Evolutionary conservation across 2,113 vertebrate genomes (phyloP).

Genomic region (Xenus cinereus): DNA sequence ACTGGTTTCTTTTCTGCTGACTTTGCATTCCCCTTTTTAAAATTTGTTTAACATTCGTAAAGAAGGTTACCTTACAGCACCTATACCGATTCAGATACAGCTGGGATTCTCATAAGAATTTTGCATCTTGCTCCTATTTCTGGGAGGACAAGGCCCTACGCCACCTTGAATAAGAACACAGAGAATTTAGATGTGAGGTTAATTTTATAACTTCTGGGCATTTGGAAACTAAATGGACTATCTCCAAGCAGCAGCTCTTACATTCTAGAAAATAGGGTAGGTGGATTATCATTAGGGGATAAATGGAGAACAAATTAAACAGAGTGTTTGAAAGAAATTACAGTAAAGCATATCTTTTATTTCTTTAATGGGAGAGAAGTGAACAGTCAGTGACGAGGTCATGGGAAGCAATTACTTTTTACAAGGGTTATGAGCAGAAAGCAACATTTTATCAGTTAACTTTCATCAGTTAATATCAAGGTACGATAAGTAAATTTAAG

Average conservation of each 20-base stretch:
- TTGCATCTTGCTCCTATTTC: background rate
- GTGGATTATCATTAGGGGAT: background rate
- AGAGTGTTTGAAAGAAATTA: background rate
- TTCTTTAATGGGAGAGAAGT: background rate
- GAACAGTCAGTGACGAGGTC: background rate
- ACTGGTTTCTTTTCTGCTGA: background rate
- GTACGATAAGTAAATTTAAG: background rate
- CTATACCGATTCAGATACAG: background rate
- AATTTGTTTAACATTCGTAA: background rate
- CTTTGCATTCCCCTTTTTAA: background rate
- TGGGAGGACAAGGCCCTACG: background rate
- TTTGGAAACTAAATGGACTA: background rate
- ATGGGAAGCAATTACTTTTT: conserved; percentile 4
- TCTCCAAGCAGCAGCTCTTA: background rate
- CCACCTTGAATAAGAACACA: background rate
- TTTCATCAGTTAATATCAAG: background rate
- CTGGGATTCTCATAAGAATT: background rate
- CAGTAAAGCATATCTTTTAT: background rate
- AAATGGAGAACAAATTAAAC: conserved; percentile 18
- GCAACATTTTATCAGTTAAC: background rate
- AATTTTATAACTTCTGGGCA: background rate
- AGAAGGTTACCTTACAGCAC: background rate
- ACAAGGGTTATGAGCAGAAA: background rate
- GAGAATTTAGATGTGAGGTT: background rate
- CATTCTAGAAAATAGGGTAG: background rate